Base-by-base conservation (phyloP, 1,140 invertebrate species). In the Melitaea cinxia region DNA sequence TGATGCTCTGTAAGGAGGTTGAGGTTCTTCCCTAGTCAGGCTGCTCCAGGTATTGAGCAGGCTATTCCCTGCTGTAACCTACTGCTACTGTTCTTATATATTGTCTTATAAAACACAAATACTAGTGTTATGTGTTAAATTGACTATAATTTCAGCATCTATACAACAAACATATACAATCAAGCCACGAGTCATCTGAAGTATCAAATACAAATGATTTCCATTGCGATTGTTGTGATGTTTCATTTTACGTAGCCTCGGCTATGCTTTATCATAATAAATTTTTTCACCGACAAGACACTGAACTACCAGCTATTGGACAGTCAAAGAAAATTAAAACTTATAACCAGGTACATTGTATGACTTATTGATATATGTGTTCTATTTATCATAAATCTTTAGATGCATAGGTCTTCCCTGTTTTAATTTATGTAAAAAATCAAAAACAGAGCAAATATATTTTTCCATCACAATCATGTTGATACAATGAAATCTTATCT, bases 261-360 rank as follows among this genome's bases (percentile, higher is more conserved):
- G 94, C 94, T n/a, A 89, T 93, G 75, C 76, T 93, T 62, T 94
- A 94, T 80, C 94, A 95, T 68, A 91, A 92, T 69, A 93, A 92
- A 70, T 94, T 93, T 33, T 92, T 93, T 70, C 94, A 95, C 73
- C 89, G 93, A 80, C 91, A 94, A 72, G 91, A 88, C 7, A 77
- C 75, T 24, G 88, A 90, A 28, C 19, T 88, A 30, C 77, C 77
- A 7, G 50, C 70, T 42, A 64, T 88, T 68, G 88, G 88, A 12
- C 72, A 78, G 10, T 88, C 88, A 17, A 90, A 86, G 60, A 90
- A 90, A 80, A 72, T 85, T 0, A 88, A 84, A 72, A 52, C 79
- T 19, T 75, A 70, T 30, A 77, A 75, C 23, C 79, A 87, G 75
- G 88, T 90, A 80, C 56, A 45, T 4, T 23, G 4, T 19, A 23